Evolutionary conservation across 35 echinoderm and acorn worm genomes (phyloP).

Genomic region (Lytechinus pictus): DNA sequence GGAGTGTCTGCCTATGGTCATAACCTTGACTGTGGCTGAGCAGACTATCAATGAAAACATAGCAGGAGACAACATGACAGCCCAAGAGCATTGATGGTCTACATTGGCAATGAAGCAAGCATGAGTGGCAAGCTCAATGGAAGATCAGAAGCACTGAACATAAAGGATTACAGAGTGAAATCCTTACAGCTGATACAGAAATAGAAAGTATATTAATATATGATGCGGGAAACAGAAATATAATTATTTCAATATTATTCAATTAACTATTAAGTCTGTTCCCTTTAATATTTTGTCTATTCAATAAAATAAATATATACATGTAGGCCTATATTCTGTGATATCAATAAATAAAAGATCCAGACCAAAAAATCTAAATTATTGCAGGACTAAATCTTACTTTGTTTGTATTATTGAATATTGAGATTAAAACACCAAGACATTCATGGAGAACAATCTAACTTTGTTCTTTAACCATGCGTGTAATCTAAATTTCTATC

Average conservation of each 20-base stretch:
- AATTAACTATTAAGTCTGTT: neutral
- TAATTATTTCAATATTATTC: neutral
- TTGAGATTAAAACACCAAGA: too few species aligned
- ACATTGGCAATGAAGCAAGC: neutral
- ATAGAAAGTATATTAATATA: neutral
- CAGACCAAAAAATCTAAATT: too few species aligned
- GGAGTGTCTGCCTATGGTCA: neutral
- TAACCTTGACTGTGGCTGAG: slow-evolving; percentile 8
- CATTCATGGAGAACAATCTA: too few species aligned
- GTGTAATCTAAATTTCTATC: too few species aligned
- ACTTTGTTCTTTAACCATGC: too few species aligned
- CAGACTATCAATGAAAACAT: neutral
- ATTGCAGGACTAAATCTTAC: too few species aligned
- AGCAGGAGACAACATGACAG: neutral
- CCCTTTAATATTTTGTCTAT: neutral
- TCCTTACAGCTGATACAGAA: neutral
- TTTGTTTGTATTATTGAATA: too few species aligned
- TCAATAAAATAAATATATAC: too few species aligned
- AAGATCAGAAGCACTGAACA: neutral
- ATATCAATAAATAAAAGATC: too few species aligned
- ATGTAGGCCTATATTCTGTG: too few species aligned
- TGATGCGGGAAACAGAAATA: neutral
- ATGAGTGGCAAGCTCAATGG: neutral
- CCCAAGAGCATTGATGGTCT: neutral
- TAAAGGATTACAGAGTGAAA: neutral